These are phyloP conservation scores for Crepidodera aurea DNA, from an alignment of 2,888 invertebrate species.

Conservation along the genomic window DNA sequence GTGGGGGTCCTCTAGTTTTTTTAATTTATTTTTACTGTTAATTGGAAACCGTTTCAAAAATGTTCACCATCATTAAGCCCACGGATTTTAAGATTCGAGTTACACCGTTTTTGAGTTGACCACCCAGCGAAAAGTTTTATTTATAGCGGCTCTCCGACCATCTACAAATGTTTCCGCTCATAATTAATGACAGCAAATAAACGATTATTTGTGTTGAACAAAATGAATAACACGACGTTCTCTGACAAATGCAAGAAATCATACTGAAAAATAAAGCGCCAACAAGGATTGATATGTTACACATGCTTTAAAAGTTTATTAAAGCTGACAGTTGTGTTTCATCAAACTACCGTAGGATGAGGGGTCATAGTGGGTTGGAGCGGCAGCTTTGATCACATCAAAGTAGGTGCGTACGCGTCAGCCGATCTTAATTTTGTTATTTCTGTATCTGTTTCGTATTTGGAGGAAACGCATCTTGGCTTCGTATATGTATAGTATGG, in stretches of 20 bases:
- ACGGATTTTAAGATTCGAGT: no score
- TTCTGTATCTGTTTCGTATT: conserved; percentile 55
- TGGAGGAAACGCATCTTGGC: neutral
- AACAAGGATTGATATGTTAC: conserved; percentile 36
- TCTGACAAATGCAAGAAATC: conserved; percentile 36
- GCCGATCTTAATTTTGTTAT: conserved; percentile 60
- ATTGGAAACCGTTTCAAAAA: no score
- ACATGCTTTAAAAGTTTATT: conserved; percentile 35
- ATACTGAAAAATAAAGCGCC: conserved; percentile 34
- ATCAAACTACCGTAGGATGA: conserved; percentile 36
- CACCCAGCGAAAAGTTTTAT: conserved; percentile 4
- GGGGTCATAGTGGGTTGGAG: conserved; percentile 26
- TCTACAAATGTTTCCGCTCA: conserved; percentile 19
- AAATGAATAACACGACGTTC: conserved; percentile 28
- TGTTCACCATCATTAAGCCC: no score
- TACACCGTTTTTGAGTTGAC: no score
- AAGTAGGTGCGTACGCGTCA: conserved; percentile 59
- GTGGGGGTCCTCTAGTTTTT: no score
- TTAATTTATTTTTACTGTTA: no score
- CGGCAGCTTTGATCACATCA: conserved; percentile 59
- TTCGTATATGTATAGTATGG: no score
- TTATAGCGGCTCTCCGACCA: neutral
- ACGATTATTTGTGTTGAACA: conserved; percentile 30
- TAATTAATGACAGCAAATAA: conserved; percentile 27
- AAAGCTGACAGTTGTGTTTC: conserved; percentile 38